Percentiles rank a stretch among this genome's conserved stretches.
phyloP scores from a whole-genome alignment of 2,113 vertebrate genomes.

The Synodontis membranacea region DNA sequence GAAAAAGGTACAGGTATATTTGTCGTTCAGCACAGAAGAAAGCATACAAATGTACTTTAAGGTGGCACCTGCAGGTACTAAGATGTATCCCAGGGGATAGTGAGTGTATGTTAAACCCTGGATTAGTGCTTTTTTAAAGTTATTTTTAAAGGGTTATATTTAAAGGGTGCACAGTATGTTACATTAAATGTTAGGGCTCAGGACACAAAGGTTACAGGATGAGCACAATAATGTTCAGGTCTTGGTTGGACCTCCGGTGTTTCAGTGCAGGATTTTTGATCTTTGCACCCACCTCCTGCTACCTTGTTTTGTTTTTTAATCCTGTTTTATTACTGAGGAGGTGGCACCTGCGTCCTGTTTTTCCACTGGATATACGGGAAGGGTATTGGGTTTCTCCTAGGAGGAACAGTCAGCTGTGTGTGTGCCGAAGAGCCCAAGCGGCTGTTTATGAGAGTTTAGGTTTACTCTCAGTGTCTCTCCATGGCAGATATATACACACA shows the following conservation, averaged over 20 bases:
- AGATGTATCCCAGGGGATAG: background rate
- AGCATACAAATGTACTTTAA: background rate
- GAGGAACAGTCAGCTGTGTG: constrained; percentile 5
- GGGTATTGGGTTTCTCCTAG: background rate
- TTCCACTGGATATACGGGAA: background rate
- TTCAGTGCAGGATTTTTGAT: background rate
- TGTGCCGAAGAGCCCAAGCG: background rate
- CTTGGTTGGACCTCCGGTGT: background rate
- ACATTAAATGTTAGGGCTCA: background rate
- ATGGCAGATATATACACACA: constrained; percentile 25
- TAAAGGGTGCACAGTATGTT: too few species aligned
- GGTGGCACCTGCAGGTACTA: background rate
- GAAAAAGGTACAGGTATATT: background rate
- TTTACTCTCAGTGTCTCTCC: constrained; percentile 8
- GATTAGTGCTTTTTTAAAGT: background rate
- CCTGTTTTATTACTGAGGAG: background rate
- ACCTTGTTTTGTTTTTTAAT: background rate
- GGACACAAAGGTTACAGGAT: background rate
- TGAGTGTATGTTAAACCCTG: background rate
- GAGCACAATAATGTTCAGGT: background rate
- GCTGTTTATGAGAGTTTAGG: constrained; percentile 26
- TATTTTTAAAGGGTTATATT: too few species aligned
- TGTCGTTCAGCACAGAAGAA: background rate
- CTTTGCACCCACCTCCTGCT: background rate
- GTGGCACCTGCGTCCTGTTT: background rate